phyloP scores from a whole-genome alignment of 1,140 invertebrate genomes.

The Zaprionus camerounensis region DNA sequence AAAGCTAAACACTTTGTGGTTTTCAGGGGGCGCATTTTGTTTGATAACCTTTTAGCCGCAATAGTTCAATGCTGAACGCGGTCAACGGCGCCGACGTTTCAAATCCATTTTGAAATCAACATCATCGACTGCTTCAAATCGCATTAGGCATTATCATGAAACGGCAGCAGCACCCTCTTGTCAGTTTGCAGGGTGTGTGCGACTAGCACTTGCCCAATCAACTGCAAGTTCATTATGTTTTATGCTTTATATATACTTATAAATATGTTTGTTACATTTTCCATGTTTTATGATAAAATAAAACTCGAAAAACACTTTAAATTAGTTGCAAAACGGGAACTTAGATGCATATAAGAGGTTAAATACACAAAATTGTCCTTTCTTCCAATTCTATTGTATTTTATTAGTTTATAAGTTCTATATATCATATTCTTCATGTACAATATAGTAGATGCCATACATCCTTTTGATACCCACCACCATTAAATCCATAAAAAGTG shows the following conservation, averaged over 20 bases:
- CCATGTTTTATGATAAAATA: too few relatives aligned
- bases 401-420: too few relatives aligned
- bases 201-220: background rate
- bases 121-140: constrained; percentile 1
- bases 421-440: too few relatives aligned
- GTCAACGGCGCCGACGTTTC: constrained; percentile 45
- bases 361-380: too few relatives aligned
- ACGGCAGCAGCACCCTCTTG: background rate
- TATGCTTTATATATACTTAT: background rate
- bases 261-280: too few relatives aligned
- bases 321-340: too few relatives aligned
- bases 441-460: too few relatives aligned
- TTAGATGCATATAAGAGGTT: too few relatives aligned
- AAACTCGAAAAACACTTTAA: too few relatives aligned
- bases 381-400: rapidly evolving
- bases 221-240: background rate
- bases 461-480: too few relatives aligned
- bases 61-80: constrained; percentile 71
- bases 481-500: too few relatives aligned
- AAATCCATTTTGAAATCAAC: constrained; percentile 26
- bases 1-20: constrained; percentile 4
- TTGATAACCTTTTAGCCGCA: constrained; percentile 57
- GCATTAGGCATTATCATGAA: constrained; percentile 5
- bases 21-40: background rate
- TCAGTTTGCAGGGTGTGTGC: background rate